These are phyloP conservation scores for Delphinapterus leucas DNA, from an alignment of 2,113 vertebrate genomes.

Conservation along the genomic window DNA sequence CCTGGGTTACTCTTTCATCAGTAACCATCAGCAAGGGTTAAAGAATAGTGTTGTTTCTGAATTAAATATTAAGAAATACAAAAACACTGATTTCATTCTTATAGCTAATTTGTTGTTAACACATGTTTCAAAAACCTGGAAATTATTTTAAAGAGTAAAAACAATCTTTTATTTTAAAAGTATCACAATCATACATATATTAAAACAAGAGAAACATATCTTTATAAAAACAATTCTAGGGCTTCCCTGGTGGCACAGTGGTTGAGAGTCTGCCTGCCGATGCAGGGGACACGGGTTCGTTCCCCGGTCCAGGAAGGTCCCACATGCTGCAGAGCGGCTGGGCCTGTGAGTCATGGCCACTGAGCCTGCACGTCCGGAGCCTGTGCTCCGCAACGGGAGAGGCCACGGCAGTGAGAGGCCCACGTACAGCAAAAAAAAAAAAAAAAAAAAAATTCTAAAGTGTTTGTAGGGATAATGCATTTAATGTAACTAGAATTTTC, in stretches of 20 bases:
- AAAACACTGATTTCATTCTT: neutral
- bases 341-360: too few species aligned
- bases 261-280: too few species aligned
- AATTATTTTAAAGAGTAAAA: neutral
- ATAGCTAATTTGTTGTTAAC: neutral
- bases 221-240: neutral
- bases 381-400: too few species aligned
- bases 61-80: neutral
- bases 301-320: too few species aligned
- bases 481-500: neutral
- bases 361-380: too few species aligned
- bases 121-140: neutral
- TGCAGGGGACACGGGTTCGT: too few species aligned
- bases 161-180: neutral
- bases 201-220: neutral
- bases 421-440: too few species aligned
- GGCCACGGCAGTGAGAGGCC: too few species aligned
- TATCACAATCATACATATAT: neutral
- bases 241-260: too few species aligned
- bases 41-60: too few species aligned
- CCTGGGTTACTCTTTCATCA: neutral
- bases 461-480: neutral
- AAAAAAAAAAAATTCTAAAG: neutral
- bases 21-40: neutral
- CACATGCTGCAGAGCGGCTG: too few species aligned